Evolutionary conservation across 2,888 invertebrate species (phyloP), one percentile per base, ranked within the genome.

Genomic region (Epistrophe eligans): DNA sequence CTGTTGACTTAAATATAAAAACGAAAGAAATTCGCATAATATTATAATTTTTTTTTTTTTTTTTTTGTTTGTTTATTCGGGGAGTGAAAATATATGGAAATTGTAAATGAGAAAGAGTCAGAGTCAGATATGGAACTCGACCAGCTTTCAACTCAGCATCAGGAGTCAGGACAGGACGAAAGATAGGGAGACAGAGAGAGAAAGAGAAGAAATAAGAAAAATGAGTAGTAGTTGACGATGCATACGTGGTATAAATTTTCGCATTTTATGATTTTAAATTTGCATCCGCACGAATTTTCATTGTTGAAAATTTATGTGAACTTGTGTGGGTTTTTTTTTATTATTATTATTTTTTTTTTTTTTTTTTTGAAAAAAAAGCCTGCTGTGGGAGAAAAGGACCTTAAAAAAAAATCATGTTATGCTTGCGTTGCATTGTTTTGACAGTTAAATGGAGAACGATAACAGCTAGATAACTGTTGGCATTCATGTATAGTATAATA

Each of bases 201-300:
- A 24, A 24, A 24, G 1, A 3, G 24, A 24, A 2, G n/a, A n/a
- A 24, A 60, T 35, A 35, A 48, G 43, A 77, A 62, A 62, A 55
- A 77, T 67, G 77, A 87, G 87, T 76, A 87, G 87, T 76, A 83
- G 83, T 79, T 87, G 83, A 87, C 74, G 87, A 76, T 87, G 87
- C 87, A 87, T 83, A 87, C 83, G 87, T 87, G 79, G 79, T 87
- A 87, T 87, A 83, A 87, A 87, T 76, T 83, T 66, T 79, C 58
- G 66, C 83, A 76, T 87, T 87, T 87, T 87, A 87, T 87, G 83
- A 83, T 76, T 83, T 87, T 79, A 87, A 87, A 87, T 87, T 87
- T 87, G 87, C 87, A 87, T 87, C 67, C 87, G 79, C 83, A 87
- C 82, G 82, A 85, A 82, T 85, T 85, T 85, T 71, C 74, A 82